Percentiles rank a stretch among this genome's conserved stretches.
Conservation (phyloP, 2,797 vertebrate species). For the Cryptoblepharus egeriae region DNA sequence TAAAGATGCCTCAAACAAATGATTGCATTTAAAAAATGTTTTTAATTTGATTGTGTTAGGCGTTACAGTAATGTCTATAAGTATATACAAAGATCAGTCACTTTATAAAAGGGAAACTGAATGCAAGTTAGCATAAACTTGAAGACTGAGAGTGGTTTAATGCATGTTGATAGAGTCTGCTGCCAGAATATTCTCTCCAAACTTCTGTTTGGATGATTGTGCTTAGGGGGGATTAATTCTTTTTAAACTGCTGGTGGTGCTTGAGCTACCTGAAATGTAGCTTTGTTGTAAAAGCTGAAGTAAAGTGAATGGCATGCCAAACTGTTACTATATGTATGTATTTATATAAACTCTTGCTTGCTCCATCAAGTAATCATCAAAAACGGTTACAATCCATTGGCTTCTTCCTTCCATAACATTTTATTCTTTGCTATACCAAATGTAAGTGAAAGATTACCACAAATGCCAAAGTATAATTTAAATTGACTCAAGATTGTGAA, state of each 20-base stretch:
- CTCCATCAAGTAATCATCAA: conserved; percentile 41
- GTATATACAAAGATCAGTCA: not conserved
- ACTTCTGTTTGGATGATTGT: conserved; percentile 49
- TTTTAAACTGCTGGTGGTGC: conserved; percentile 21
- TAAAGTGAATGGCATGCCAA: conserved; percentile 57
- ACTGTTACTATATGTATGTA: conserved; percentile 51
- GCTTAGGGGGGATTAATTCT: conserved; percentile 43
- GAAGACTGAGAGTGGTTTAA: conserved; percentile 46
- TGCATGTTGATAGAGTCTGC: conserved; percentile 52
- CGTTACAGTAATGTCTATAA: conserved; percentile 18
- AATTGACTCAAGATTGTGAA: conserved; percentile 27
- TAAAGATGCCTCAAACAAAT: conserved; percentile 26
- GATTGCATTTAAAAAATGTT: conserved; percentile 15
- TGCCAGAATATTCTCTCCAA: conserved; percentile 55
- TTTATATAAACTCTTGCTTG: conserved; percentile 20
- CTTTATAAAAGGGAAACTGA: conserved; percentile 23
- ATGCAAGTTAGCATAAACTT: conserved; percentile 17
- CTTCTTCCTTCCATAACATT: conserved; percentile 38
- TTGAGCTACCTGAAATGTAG: conserved; percentile 49
- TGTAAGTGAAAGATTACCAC: conserved; percentile 32
- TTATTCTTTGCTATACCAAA: conserved; percentile 36
- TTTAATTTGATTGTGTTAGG: conserved; percentile 25
- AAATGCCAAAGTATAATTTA: conserved; percentile 31
- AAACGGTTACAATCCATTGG: conserved; percentile 17
- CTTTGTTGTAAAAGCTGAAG: conserved; percentile 69